Conservation (phyloP, 2,888 invertebrate genomes). For the Papilio demoleus region DNA sequence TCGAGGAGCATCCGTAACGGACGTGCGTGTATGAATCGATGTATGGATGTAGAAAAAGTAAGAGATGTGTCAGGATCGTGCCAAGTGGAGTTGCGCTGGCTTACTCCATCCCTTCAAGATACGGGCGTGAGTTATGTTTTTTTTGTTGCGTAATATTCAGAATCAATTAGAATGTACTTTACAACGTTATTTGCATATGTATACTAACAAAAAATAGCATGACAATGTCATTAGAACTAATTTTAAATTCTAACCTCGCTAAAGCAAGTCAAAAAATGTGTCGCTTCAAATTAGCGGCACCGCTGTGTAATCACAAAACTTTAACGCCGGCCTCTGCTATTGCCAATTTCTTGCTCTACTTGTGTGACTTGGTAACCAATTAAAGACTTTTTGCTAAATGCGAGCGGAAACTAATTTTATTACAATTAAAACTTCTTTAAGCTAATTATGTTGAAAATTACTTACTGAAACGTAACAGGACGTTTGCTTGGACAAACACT, state of each 20-base stretch:
- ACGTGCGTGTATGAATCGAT: no score
- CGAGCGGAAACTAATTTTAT: background rate
- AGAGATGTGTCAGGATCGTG: no score
- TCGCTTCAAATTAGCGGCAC: conserved; percentile 7
- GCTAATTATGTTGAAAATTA: background rate
- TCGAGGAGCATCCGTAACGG: no score
- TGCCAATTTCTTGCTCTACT: conserved; percentile 27
- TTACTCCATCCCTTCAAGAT: no score
- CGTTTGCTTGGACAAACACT: background rate
- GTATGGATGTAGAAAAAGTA: no score
- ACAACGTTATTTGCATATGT: no score
- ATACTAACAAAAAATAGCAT: no score
- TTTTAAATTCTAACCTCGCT: background rate
- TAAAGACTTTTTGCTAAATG: conserved; percentile 28
- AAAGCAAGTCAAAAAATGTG: conserved; percentile 1
- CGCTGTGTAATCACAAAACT: conserved; percentile 26
- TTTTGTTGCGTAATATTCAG: no score
- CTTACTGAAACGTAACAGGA: background rate
- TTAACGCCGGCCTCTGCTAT: conserved; percentile 10
- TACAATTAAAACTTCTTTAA: conserved; percentile 30
- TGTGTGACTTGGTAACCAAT: conserved; percentile 27
- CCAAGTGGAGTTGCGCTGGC: no score
- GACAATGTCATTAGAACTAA: background rate
- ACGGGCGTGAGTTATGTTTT: no score
- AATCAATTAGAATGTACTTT: no score